Percentiles rank a stretch among this genome's conserved stretches.
Evolutionary conservation across 2,113 vertebrate genomes (phyloP).

Genomic region (Motacilla alba): DNA sequence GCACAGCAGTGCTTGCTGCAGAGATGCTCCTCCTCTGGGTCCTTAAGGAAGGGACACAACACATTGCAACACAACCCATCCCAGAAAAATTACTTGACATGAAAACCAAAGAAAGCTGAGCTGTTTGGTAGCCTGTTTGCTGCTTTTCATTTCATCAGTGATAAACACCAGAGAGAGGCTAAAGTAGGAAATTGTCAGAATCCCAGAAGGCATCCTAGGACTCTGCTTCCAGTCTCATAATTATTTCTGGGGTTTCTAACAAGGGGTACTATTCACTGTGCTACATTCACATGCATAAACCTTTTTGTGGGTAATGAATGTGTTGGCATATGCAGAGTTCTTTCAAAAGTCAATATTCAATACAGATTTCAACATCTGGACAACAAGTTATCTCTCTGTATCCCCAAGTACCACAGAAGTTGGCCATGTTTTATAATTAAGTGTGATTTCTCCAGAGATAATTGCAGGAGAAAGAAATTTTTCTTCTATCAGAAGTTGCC

Average conservation of each 20-base stretch:
- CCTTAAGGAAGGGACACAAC: neutral
- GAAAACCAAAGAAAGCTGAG: neutral
- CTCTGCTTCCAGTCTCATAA: neutral
- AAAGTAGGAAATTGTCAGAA: neutral
- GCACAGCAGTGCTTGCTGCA: accelerated
- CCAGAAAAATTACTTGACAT: neutral
- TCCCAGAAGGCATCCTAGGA: neutral
- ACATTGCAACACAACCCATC: neutral
- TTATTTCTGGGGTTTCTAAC: neutral
- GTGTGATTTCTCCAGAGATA: neutral
- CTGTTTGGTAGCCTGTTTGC: accelerated
- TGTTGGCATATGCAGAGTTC: neutral
- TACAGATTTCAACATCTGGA: neutral
- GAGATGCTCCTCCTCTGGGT: neutral
- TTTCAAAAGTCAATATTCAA: neutral
- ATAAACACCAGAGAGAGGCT: accelerated
- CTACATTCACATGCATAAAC: neutral
- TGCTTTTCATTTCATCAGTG: neutral
- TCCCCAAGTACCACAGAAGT: neutral
- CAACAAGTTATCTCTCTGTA: neutral
- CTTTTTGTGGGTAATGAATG: neutral
- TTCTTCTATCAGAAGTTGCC: neutral
- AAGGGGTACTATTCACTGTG: neutral
- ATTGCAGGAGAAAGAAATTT: neutral
- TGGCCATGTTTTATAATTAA: neutral